These are phyloP conservation scores for Peromyscus maniculatus DNA, from an alignment of 2,113 vertebrate species.

Conservation along the genomic window DNA sequence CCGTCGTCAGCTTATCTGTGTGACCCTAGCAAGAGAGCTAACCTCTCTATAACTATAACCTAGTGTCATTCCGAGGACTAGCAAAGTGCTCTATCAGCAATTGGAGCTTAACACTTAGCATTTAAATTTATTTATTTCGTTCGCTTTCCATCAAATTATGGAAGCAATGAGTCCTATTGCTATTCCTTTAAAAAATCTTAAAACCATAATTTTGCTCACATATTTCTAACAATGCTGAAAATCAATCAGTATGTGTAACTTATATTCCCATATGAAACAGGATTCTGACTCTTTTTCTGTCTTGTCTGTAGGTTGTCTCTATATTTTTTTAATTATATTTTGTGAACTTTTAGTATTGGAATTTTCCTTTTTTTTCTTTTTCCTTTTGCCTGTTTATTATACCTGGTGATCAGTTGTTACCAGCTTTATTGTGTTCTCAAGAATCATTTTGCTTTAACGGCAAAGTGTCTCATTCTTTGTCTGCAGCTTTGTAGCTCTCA, in stretches of 20 bases:
- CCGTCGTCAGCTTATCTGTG: not conserved
- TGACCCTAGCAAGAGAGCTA: slow-evolving; percentile 33
- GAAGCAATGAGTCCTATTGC: not conserved
- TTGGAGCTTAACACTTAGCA: not conserved
- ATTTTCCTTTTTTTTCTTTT: not conserved
- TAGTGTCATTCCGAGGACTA: not conserved
- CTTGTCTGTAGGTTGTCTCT: not conserved
- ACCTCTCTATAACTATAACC: not conserved
- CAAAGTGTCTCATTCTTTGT: slow-evolving; percentile 17
- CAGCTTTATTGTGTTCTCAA: not conserved
- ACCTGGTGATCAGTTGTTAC: not conserved
- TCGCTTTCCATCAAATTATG: not conserved
- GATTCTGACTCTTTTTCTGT: not conserved
- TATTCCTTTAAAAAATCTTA: slow-evolving; percentile 1
- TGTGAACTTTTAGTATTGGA: not conserved
- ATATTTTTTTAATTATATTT: not conserved
- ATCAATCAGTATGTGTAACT: not conserved
- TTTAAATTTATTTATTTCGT: slow-evolving; percentile 34
- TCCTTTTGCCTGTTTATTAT: not conserved
- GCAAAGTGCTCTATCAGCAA: not conserved
- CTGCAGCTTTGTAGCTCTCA: not conserved
- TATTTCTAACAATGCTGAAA: not conserved
- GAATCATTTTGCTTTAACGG: not conserved
- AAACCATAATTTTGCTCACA: slow-evolving; percentile 18
- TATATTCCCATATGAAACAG: not conserved